Conservation (phyloP, 2,888 invertebrate genomes). For the Helobdella robusta region DNA sequence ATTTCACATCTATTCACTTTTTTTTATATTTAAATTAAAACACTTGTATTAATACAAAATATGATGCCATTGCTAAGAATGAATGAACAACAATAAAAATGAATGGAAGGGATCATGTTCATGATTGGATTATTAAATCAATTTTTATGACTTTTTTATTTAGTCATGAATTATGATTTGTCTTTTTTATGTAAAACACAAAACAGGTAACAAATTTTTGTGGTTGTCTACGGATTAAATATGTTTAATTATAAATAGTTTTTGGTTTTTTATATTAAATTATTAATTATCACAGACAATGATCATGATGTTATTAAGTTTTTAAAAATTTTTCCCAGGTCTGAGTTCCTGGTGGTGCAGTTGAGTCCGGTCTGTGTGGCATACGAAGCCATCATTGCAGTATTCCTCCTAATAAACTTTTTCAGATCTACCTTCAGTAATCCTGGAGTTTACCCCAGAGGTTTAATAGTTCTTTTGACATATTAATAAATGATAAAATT, state of each 20-base stretch:
- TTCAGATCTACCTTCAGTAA: constrained; percentile 98
- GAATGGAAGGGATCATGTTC: no score
- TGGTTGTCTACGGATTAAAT: not conserved
- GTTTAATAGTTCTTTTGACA: constrained; percentile 53
- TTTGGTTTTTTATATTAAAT: not conserved
- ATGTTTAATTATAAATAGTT: not conserved
- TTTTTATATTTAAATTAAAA: not conserved
- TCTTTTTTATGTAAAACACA: no score
- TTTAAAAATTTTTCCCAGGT: constrained; percentile 37
- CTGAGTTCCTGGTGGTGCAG: constrained; percentile 38
- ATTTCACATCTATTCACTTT: no score
- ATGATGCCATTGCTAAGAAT: no score
- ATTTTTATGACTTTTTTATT: not conserved
- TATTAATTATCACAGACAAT: not conserved
- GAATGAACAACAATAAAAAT: no score
- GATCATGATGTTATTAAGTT: not conserved
- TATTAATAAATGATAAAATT: no score
- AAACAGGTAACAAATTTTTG: no score
- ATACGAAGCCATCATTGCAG: constrained; percentile 83
- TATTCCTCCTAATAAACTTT: constrained; percentile 95
- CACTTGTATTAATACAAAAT: not conserved
- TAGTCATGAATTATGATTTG: no score
- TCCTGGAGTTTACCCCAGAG: constrained; percentile 94
- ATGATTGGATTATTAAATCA: no score
- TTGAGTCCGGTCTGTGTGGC: constrained; percentile 52